Evolutionary conservation across 2,888 invertebrate genomes (phyloP).

Genomic region (Hypomecis atomaria): DNA sequence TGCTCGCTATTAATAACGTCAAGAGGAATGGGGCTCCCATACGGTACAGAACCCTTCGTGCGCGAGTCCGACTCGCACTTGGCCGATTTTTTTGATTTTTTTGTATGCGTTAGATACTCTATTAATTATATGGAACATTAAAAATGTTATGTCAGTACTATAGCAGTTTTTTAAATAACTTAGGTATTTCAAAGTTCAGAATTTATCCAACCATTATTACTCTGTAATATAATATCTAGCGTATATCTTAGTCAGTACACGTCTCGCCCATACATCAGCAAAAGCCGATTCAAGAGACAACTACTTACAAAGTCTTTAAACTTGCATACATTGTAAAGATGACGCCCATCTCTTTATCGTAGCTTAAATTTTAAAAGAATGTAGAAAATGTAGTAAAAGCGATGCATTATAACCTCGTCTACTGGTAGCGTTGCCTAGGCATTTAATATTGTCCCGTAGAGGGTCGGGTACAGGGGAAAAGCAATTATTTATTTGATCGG

Average conservation of each 20-base stretch:
- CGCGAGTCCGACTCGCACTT: no score
- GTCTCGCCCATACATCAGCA: slow-evolving; percentile 26
- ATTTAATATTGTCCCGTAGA: slow-evolving; percentile 28
- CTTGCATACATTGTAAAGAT: slow-evolving; percentile 13
- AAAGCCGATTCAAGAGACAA: slow-evolving; percentile 27
- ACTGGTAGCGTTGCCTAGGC: slow-evolving; percentile 5
- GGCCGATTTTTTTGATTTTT: no score
- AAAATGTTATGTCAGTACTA: no score
- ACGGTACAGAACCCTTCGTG: no score
- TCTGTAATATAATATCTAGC: background rate
- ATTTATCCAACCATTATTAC: no score
- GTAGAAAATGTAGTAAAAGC: background rate
- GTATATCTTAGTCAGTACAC: slow-evolving; percentile 27
- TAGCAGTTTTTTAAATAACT: no score
- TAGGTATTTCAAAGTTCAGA: no score
- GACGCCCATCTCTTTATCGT: background rate
- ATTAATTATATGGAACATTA: no score
- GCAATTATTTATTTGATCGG: slow-evolving; percentile 50
- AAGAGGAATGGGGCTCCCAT: no score
- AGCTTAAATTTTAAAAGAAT: background rate
- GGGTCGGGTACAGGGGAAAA: slow-evolving; percentile 32
- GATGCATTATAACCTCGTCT: background rate
- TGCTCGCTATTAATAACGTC: no score
- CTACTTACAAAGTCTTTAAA: slow-evolving; percentile 25
- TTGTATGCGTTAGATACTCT: no score